These are phyloP conservation scores for Hirudo medicinalis DNA, from an alignment of 1,140 invertebrate species.

Conservation along the genomic window DNA sequence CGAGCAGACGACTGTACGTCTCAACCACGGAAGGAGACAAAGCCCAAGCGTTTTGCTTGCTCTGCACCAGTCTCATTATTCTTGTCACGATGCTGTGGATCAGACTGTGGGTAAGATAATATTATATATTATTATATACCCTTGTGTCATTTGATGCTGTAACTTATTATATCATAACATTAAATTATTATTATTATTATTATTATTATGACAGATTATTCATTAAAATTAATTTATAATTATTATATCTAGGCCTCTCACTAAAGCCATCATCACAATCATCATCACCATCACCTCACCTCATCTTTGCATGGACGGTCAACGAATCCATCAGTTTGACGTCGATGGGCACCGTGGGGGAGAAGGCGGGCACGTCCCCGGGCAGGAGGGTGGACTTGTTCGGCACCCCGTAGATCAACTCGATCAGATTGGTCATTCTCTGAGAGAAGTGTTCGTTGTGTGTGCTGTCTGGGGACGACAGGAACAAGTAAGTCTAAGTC, in stretches of 20 bases:
- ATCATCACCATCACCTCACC: conserved; percentile 27
- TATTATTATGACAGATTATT: too few species aligned
- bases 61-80: conserved; percentile 71
- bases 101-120: conserved; percentile 44
- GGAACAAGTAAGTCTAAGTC: too few species aligned
- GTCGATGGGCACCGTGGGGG: conserved; percentile 63
- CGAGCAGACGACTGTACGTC: conserved; percentile 78
- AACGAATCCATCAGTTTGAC: conserved; percentile 86
- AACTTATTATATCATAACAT: too few species aligned
- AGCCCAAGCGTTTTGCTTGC: conserved; percentile 59
- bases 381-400: conserved; percentile 37
- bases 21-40: conserved; percentile 81
- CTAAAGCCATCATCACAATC: neutral
- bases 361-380: conserved; percentile 40
- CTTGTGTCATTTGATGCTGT: too few species aligned
- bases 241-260: neutral
- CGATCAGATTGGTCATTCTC: conserved; percentile 74
- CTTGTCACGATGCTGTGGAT: conserved; percentile 83
- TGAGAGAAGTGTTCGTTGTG: conserved; percentile 47
- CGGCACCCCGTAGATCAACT: conserved; percentile 61
- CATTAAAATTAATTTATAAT: too few species aligned
- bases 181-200: too few species aligned
- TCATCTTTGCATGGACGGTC: conserved; percentile 93
- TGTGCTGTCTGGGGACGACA: conserved; percentile 38
- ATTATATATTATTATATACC: too few species aligned